Percentiles rank a stretch among this genome's conserved stretches.
These are phyloP conservation scores for Amphipoea lucens DNA, from an alignment of 2,888 invertebrate species.

Conservation along the genomic window DNA sequence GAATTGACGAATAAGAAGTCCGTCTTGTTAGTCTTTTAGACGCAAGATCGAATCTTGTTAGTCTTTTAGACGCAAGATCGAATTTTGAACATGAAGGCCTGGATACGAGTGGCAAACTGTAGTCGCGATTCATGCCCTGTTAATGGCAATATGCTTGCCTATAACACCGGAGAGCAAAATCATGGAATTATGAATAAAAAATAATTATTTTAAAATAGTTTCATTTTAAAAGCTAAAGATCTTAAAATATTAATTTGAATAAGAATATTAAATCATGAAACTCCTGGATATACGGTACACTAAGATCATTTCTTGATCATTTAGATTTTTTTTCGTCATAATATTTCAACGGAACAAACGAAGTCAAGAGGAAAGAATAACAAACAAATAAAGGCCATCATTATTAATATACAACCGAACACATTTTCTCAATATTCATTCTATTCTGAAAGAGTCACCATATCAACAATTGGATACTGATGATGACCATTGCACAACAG, in stretches of 20 bases:
- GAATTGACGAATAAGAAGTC: not conserved
- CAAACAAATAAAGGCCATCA: too few species aligned
- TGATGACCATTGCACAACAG: slow-evolving; percentile 4
- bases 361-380: not conserved
- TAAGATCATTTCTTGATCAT: not conserved
- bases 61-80: not conserved
- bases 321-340: not conserved
- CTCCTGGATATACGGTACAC: too few species aligned
- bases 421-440: not conserved
- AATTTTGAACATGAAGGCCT: not conserved
- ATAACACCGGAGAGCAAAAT: too few species aligned
- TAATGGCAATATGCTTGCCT: too few species aligned
- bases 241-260: too few species aligned
- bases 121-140: too few species aligned
- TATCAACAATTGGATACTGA: not conserved
- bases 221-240: too few species aligned
- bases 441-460: not conserved
- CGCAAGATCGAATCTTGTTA: not conserved
- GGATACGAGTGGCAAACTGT: not conserved
- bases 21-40: not conserved
- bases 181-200: too few species aligned
- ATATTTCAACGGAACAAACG: not conserved
- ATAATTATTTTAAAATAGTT: too few species aligned
- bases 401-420: too few species aligned
- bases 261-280: too few species aligned